Evolutionary conservation across 2,888 invertebrate species (phyloP), one percentile per base, ranked within the genome.

Genomic region (Cryptus viduatorius): DNA sequence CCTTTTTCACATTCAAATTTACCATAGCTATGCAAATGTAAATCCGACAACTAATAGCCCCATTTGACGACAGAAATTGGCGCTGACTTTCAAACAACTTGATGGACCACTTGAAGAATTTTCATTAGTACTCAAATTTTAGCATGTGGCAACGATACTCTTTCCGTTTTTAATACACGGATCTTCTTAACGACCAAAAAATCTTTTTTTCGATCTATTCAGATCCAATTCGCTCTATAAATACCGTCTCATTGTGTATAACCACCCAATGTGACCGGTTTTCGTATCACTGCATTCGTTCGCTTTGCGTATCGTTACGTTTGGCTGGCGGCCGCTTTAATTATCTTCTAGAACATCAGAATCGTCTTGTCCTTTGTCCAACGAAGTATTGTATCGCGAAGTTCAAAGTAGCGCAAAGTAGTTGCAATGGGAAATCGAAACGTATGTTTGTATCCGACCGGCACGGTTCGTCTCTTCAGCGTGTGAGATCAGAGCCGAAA

Each of bases 401-500:
- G 24, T 29, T 31, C 1, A 29, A 59, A 59, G 24, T 37, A 8
- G 37, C 5, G 37, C 37, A 37, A 8, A 37, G 37, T 8, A 29
- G 19, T 59, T 64, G 24, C n/a, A 4, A 64, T 7, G n/a, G 37
- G 1, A 42, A 42, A 72, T 44, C 44, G 12, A 42, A 44, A 56
- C 12, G 42, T 19, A 42, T 19, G 12, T 53, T 79, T 48, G 8
- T 14, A 29, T 46, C 42, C 4, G 4, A 10, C 14, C 12, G 10
- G 59, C 12, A 19, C 59, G 53, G 24, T 72, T 65, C 10, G 29
- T 48, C 24, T 2, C n/a, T 75, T 56, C 14, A 8, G 8, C 37
- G 67, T 29, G 79, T 83, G 86, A 87, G 80, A 86, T 87, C 86
- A 87, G 59, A 84, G 83, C 79, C 83, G 50, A 87, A 89, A 86